Conservation (phyloP, 1,140 invertebrate genomes). For the Goniozus legneri region DNA sequence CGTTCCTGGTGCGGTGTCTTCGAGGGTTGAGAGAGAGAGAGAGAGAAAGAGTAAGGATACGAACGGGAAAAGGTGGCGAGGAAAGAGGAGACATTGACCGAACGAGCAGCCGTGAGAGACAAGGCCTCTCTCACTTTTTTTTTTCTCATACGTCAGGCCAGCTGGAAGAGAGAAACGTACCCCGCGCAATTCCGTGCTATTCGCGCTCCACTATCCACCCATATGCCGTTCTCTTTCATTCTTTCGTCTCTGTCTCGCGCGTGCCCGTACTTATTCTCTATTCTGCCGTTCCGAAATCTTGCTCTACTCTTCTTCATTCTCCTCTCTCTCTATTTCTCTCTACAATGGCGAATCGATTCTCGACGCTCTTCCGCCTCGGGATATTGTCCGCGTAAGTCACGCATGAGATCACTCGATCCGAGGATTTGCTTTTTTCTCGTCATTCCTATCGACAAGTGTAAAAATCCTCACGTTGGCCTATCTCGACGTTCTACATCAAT, state of each 20-base stretch:
- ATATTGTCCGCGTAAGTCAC: too few relatives aligned
- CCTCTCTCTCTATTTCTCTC: constrained; percentile 17
- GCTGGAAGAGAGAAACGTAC: constrained; percentile 40
- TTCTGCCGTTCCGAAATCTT: neutral
- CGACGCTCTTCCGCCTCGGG: too few relatives aligned
- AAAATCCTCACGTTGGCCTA: too few relatives aligned
- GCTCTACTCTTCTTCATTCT: constrained; percentile 6
- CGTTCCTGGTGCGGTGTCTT: too few relatives aligned
- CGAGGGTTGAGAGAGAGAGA: constrained; percentile 9
- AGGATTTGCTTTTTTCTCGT: constrained; percentile 8
- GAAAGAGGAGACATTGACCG: constrained; percentile 52
- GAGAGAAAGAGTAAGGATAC: neutral
- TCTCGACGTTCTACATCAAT: too few relatives aligned
- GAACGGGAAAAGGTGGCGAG: constrained; percentile 27
- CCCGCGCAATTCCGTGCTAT: too few relatives aligned
- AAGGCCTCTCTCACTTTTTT: constrained; percentile 31
- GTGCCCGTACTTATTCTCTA: neutral
- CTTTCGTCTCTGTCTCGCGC: neutral
- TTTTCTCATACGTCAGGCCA: constrained; percentile 28
- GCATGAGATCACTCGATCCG: constrained; percentile 15
- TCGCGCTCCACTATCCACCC: too few relatives aligned
- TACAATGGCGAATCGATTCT: neutral
- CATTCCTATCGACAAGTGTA: too few relatives aligned
- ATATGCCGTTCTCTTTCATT: constrained; percentile 17
- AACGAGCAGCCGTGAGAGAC: constrained; percentile 47